Conservation (phyloP, 2,797 vertebrate species). For the Oceanodroma leucorhoa region DNA sequence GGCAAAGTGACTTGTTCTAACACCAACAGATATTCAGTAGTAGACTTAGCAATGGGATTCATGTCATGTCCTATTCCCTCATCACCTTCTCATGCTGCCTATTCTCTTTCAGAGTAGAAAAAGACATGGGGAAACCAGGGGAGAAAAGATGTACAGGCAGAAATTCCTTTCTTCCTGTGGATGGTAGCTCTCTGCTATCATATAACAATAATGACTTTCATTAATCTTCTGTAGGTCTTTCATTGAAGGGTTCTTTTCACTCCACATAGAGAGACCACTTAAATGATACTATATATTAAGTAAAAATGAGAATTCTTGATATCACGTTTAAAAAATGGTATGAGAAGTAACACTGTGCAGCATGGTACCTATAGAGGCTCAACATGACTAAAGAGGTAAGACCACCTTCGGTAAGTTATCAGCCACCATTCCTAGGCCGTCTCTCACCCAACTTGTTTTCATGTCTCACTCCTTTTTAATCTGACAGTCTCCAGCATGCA, state of each 20-base stretch:
- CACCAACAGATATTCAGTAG: constrained; percentile 49
- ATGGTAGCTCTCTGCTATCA: constrained; percentile 6
- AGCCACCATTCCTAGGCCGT: constrained; percentile 14
- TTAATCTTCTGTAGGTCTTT: constrained; percentile 46
- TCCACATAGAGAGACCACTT: neutral
- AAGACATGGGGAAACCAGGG: neutral
- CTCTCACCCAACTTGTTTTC: constrained; percentile 26
- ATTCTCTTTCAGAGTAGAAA: constrained; percentile 20
- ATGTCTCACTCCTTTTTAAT: constrained; percentile 27
- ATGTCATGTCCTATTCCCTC: constrained; percentile 34
- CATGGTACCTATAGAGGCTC: neutral
- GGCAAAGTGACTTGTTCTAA: constrained; percentile 50
- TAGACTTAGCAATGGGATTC: constrained; percentile 40
- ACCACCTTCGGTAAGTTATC: neutral
- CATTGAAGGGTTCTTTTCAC: neutral
- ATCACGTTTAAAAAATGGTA: neutral
- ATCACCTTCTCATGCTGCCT: constrained; percentile 8
- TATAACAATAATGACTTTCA: constrained; percentile 45
- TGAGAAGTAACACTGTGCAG: neutral
- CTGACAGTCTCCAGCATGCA: constrained; percentile 1
- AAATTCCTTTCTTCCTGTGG: constrained; percentile 36
- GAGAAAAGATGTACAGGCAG: constrained; percentile 1
- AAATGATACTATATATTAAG: neutral
- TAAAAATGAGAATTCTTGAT: constrained; percentile 17
- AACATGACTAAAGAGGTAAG: neutral